Evolutionary conservation across 1,140 invertebrate genomes (phyloP).

Genomic region (Conus betulinus): DNA sequence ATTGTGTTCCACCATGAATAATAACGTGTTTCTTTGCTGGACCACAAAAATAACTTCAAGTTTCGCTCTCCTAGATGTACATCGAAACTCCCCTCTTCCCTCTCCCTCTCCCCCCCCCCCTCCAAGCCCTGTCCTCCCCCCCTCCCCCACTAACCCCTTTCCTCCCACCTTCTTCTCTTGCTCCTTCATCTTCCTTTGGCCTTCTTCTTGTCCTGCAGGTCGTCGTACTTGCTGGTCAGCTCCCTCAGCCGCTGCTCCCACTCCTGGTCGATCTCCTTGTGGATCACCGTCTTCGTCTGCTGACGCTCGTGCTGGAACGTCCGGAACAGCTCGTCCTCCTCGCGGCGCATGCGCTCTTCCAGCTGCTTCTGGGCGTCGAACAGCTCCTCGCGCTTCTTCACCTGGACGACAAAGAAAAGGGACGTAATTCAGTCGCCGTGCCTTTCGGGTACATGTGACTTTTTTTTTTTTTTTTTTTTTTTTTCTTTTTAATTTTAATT

Average conservation of each 20-base stretch:
- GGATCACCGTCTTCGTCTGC: slow-evolving; percentile 63
- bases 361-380: slow-evolving; percentile 72
- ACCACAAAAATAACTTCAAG: no score
- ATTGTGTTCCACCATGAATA: no score
- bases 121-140: background rate
- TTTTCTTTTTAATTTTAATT: no score
- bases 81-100: no score
- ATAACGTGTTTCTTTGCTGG: no score
- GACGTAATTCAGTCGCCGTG: no score
- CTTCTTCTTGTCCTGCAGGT: slow-evolving; percentile 68
- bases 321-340: slow-evolving; percentile 72
- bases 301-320: slow-evolving; percentile 63
- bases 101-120: background rate
- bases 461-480: no score
- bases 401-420: slow-evolving; percentile 48
- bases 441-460: no score
- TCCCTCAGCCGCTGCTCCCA: slow-evolving; percentile 73
- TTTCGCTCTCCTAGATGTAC: no score
- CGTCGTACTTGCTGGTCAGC: slow-evolving; percentile 71
- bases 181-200: slow-evolving; percentile 66
- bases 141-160: background rate
- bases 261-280: slow-evolving; percentile 72
- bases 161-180: slow-evolving; percentile 66
- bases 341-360: slow-evolving; percentile 67
- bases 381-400: slow-evolving; percentile 67